phyloP scores from a whole-genome alignment of 30 jellyfish, hydroid and myxozoan species.

The Cassiopea xamachana region DNA sequence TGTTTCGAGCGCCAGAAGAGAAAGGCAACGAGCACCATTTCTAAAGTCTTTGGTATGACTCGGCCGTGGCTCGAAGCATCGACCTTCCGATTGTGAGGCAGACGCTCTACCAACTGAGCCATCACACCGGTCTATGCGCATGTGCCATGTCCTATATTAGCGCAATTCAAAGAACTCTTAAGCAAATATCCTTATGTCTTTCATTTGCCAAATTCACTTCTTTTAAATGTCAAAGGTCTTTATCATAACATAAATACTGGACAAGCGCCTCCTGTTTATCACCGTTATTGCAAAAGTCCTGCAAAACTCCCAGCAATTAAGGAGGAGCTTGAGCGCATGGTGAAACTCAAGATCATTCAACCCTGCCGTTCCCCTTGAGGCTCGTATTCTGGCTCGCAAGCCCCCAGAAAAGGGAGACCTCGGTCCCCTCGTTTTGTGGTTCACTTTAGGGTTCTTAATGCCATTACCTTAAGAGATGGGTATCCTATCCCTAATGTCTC shows the following conservation, averaged over 20 bases:
- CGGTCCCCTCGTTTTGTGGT: constrained; percentile 55
- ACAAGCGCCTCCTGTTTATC: constrained; percentile 46
- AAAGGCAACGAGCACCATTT: no score
- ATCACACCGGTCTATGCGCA: constrained; percentile 2
- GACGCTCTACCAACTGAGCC: no score
- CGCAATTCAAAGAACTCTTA: not conserved
- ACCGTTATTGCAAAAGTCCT: constrained; percentile 43
- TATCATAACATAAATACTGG: constrained; percentile 38
- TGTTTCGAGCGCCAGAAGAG: no score
- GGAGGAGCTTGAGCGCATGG: constrained; percentile 50
- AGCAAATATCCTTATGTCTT: not conserved
- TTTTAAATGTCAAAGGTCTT: constrained; percentile 26
- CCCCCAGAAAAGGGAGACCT: constrained; percentile 30
- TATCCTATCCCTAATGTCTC: constrained; percentile 21
- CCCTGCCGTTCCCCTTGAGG: constrained; percentile 50
- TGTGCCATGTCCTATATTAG: constrained; percentile 4
- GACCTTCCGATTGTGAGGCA: no score
- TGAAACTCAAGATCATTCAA: constrained; percentile 15
- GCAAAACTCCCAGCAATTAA: constrained; percentile 61
- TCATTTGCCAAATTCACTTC: not conserved
- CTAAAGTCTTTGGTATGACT: no score
- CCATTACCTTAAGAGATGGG: constrained; percentile 8
- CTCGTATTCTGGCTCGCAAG: constrained; percentile 25
- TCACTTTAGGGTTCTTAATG: constrained; percentile 8
- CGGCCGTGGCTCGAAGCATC: no score